Base-by-base conservation (phyloP, 2,113 vertebrate genomes). In the Hypocryptadius cinnamomeus region DNA sequence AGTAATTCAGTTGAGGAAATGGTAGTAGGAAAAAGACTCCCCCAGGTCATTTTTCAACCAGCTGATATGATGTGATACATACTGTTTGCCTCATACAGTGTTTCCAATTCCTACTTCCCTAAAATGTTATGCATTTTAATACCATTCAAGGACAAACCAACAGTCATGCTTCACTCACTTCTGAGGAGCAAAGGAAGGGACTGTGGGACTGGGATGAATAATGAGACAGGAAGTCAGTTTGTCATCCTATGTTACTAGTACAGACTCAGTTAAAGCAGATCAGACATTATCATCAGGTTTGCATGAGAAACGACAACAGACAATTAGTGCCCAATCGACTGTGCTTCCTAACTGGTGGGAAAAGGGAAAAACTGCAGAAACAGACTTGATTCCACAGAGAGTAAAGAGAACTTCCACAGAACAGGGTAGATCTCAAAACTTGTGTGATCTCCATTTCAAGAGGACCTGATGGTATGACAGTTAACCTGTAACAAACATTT, bases 21-120 rank as follows among this genome's bases (percentile, higher is more conserved):
- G 1, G 71, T 59, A 23, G 76, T 48, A 92, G n/a, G 35, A 90
- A 89, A 85, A 45, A 85, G 39, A 44, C 48, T 94, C 86, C 93
- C 89, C 18, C 74, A 79, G 83, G 92, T 73, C 92, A 71, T 94
- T 95, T 84, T 85, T 96, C 72, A 94, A 73, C 42, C 87, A 85
- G 79, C 89, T 87, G 83, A 95, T 82, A 77, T 2, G 37, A 79
- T 65, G 59, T 50, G 85, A 96, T 96, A 90, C 71, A 85, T 24
- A 79, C 65, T 47, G 50, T 61, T 88, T 50, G 89, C 56, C 59
- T 86, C 25, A 12, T 57, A 45, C 45, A 44, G 35, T 64, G 84
- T 64, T 92, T 92, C 71, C 78, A 89, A 27, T 71, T 78, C 70
- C 59, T 81, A 84, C 61, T 94, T 93, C 69, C 85, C 77, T 91